Evolutionary conservation across 2,888 invertebrate genomes (phyloP), one percentile per base, ranked within the genome.

Genomic region (Napeogenes inachia): DNA sequence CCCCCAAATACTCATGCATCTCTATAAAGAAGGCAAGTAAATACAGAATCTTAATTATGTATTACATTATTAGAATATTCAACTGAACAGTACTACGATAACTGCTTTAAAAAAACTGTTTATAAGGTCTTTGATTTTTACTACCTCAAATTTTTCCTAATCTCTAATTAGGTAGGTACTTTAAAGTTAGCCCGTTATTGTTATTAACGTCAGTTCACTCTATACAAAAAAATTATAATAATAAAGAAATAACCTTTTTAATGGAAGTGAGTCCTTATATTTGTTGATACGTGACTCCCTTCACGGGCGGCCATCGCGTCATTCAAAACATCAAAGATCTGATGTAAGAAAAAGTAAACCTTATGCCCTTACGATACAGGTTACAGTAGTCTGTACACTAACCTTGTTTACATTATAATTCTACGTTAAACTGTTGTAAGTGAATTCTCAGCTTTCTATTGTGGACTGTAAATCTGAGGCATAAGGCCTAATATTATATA

Each of bases 211-310:
- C 8, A 42, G 2, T 10, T 8, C 3, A 42, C 10, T 42, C 10
- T 21, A 12, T 50, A 30, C 2, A 30, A 30, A 13, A n/a, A 21
- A 10, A 50, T 50, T 8, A 38, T 47, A 50, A 30, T 5, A 30
- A 50, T 30, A 50, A 30, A n/a, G 21, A 50, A 50, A 30, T 30
- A 50, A 21, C 21, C 30, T 50, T 30, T 21, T 50, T 10, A 30
- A 6, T 50, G 50, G 50, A 50, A 30, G 50, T 12, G 8, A 50
- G 21, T 10, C 50, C 50, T 50, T 50, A 50, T 42, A 42, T 50
- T 30, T 50, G 61, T 57, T 54, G 62, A 54, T 75, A 77, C 77
- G 76, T 79, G 76, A 73, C 73, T 71, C 66, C 70, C 66, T 71
- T 68, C 76, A 74, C 71, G 69, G 30, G 21, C 58, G 61, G 61